Evolutionary conservation across 2,888 invertebrate genomes (phyloP).

Genomic region (Nomada fabriciana): DNA sequence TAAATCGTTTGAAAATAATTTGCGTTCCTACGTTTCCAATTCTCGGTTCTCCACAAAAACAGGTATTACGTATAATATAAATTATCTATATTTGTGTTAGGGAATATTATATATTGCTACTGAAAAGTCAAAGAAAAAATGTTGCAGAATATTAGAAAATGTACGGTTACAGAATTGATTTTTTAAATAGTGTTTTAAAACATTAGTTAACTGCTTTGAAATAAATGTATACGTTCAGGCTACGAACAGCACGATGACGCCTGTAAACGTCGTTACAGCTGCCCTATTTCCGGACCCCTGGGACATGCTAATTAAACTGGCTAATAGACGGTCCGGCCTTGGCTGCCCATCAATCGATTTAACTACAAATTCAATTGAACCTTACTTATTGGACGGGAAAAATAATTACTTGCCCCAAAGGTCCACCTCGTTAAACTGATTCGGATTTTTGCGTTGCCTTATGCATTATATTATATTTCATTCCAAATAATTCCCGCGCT

Average conservation of each 20-base stretch:
- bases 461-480: constrained; percentile 3
- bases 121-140: background rate
- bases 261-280: constrained; percentile 49
- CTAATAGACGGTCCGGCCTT: constrained; percentile 60
- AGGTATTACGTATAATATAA: too few relatives aligned
- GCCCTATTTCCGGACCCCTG: constrained; percentile 62
- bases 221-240: constrained; percentile 17
- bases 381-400: constrained; percentile 60
- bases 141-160: background rate
- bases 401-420: constrained; percentile 48
- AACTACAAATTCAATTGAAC: constrained; percentile 67
- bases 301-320: constrained; percentile 62
- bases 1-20: too few relatives aligned
- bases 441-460: background rate
- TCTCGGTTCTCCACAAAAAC: too few relatives aligned
- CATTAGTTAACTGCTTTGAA: constrained; percentile 12
- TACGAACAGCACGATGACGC: constrained; percentile 34
- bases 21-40: too few relatives aligned
- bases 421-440: constrained; percentile 23
- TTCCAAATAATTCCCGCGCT: background rate
- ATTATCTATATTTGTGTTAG: too few relatives aligned
- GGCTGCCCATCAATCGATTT: constrained; percentile 65
- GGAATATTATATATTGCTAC: too few relatives aligned
- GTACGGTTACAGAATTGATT: background rate
- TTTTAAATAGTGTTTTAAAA: constrained; percentile 5